Evolutionary conservation across 1,140 invertebrate species (phyloP).

Genomic region (Pogonognathellus flavescens): DNA sequence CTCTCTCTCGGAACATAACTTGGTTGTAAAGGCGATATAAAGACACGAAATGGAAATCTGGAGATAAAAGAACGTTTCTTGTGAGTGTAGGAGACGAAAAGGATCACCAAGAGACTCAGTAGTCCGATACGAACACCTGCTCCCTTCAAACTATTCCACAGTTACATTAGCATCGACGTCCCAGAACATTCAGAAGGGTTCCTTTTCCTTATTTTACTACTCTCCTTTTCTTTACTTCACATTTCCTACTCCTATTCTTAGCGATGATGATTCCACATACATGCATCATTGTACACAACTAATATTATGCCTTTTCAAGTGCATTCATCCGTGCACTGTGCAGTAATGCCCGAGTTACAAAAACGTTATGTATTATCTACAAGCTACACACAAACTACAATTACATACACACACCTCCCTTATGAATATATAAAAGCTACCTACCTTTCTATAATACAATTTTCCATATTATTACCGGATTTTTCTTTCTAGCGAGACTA

Average conservation of each 20-base stretch:
- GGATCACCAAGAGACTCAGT: not conserved
- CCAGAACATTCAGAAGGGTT: slow-evolving; percentile 19
- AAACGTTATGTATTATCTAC: slow-evolving; percentile 27
- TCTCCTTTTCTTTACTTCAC: slow-evolving; percentile 11
- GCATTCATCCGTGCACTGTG: slow-evolving; percentile 46
- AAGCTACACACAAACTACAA: not conserved
- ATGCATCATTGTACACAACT: not conserved
- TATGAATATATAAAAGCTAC: too few species aligned
- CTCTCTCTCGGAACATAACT: slow-evolving; percentile 29
- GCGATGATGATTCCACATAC: slow-evolving; percentile 17
- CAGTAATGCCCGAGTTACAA: not conserved
- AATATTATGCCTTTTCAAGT: slow-evolving; percentile 48
- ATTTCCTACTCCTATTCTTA: slow-evolving; percentile 43
- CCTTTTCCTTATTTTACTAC: slow-evolving; percentile 15
- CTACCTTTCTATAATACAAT: not conserved
- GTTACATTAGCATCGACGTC: slow-evolving; percentile 11
- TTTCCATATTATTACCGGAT: not conserved
- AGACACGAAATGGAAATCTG: not conserved
- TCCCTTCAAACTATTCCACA: slow-evolving; percentile 12
- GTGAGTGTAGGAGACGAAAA: slow-evolving; percentile 19
- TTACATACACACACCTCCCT: too few species aligned
- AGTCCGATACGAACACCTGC: slow-evolving; percentile 34
- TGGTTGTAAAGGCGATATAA: not conserved
- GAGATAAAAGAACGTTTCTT: slow-evolving; percentile 37
- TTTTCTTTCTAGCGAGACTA: too few species aligned